Evolutionary conservation across 2,888 invertebrate species (phyloP).

Genomic region (Ormyrus nitidulus): DNA sequence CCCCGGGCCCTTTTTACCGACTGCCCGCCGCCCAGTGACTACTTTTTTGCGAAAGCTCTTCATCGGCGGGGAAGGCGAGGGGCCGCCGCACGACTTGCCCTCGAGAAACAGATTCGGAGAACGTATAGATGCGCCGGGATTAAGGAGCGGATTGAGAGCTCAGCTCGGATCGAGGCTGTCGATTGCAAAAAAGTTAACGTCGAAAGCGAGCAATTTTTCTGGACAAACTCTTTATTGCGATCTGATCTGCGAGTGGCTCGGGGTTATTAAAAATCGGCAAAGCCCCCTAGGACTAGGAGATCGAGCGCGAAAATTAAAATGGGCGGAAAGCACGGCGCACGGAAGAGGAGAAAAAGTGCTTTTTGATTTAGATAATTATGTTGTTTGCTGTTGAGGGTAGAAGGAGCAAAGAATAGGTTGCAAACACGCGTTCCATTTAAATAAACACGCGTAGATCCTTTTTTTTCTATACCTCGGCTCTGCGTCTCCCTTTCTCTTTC

Average conservation of each 20-base stretch:
- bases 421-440: slow-evolving; percentile 48
- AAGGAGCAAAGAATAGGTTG: slow-evolving; percentile 20
- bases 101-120: neutral
- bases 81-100: neutral
- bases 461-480: slow-evolving; percentile 24
- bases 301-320: slow-evolving; percentile 26
- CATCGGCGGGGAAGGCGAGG: neutral
- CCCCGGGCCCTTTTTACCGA: slow-evolving; percentile 27
- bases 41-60: slow-evolving; percentile 9
- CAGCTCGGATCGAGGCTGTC: too few relatives aligned
- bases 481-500: slow-evolving; percentile 1
- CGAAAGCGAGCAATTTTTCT: too few relatives aligned
- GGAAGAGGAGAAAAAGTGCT: neutral
- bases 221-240: too few relatives aligned
- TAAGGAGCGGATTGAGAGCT: neutral
- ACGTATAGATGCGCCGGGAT: neutral
- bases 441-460: slow-evolving; percentile 39
- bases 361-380: slow-evolving; percentile 48
- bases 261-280: too few relatives aligned
- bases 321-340: slow-evolving; percentile 15
- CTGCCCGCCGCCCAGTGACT: neutral
- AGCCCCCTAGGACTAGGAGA: neutral
- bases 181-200: neutral
- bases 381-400: slow-evolving; percentile 21
- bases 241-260: too few relatives aligned